Evolutionary conservation across 2,888 invertebrate species (phyloP).

Genomic region (Dyspetes luteomarginatus): DNA sequence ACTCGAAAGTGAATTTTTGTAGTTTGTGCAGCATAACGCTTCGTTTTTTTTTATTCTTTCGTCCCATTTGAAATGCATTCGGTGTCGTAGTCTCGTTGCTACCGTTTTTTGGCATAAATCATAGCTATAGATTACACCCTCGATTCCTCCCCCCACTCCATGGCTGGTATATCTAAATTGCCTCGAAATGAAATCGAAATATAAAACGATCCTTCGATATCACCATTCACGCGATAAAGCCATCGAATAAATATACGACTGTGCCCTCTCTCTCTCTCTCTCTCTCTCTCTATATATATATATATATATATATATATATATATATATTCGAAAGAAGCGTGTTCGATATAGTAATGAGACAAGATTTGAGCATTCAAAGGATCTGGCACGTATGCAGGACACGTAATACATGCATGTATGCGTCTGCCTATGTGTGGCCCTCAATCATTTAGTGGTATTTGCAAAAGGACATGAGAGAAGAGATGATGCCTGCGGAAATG

Average conservation of each 20-base stretch:
- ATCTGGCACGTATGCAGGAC: conserved; percentile 11
- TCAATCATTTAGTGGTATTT: conserved; percentile 62
- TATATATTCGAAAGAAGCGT: conserved; percentile 30
- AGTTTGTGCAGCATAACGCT: too few relatives aligned
- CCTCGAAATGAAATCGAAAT: not conserved
- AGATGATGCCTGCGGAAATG: conserved; percentile 45
- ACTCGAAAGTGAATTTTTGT: too few relatives aligned
- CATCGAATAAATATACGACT: conserved; percentile 24
- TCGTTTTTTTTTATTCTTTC: conserved; percentile 13
- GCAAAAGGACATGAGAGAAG: conserved; percentile 33
- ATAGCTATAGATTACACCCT: not conserved
- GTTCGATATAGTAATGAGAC: conserved; percentile 36
- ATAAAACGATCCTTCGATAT: conserved; percentile 31
- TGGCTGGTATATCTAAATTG: not conserved
- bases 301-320: too few relatives aligned
- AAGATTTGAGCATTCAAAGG: conserved; percentile 17
- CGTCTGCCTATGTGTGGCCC: not conserved
- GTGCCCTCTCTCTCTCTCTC: too few relatives aligned
- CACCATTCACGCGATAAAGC: conserved; percentile 13
- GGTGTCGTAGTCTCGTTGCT: conserved; percentile 16
- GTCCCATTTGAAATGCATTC: conserved; percentile 54
- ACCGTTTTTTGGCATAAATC: conserved; percentile 34
- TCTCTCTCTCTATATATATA: too few relatives aligned
- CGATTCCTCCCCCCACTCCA: not conserved
- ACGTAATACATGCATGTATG: conserved; percentile 19